A percentile compares a stretch with the other conserved stretches of the same genome.
Conservation (phyloP, 1,140 invertebrate species). For the Caerostris extrusa region DNA sequence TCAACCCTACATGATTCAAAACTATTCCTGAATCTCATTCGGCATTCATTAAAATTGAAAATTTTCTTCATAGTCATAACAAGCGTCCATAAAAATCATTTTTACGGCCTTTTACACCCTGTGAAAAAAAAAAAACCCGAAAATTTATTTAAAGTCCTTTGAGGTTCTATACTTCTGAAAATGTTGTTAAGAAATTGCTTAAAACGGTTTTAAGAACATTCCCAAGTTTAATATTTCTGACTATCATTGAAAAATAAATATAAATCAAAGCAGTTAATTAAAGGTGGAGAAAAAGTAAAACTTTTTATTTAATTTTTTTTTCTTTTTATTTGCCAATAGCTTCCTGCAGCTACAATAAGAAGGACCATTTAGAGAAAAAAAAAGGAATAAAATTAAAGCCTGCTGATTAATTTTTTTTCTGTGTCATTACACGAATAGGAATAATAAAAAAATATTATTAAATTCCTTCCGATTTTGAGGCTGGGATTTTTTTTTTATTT, state of each 20-base stretch:
- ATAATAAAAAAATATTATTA: background rate
- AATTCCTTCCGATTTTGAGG: background rate
- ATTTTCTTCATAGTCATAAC: background rate
- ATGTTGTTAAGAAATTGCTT: slow-evolving; percentile 22
- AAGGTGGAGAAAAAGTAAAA: background rate
- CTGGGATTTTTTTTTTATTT: background rate
- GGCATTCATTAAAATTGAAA: background rate
- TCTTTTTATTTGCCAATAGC: background rate
- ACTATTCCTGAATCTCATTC: background rate
- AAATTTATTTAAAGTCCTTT: background rate
- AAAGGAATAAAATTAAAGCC: too few relatives aligned
- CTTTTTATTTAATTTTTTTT: background rate
- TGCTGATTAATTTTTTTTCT: background rate
- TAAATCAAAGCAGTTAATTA: background rate
- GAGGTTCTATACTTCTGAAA: background rate
- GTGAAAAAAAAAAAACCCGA: background rate
- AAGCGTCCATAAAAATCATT: background rate
- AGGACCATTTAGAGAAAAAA: too few relatives aligned
- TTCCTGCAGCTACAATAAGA: too few relatives aligned
- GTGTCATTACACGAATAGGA: background rate
- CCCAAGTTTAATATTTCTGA: slow-evolving; percentile 1
- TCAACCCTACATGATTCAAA: background rate
- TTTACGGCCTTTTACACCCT: background rate
- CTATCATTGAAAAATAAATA: background rate
- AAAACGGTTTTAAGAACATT: background rate